These are phyloP conservation scores for Coilia nasus DNA, from an alignment of 2,797 vertebrate genomes.

Conservation along the genomic window DNA sequence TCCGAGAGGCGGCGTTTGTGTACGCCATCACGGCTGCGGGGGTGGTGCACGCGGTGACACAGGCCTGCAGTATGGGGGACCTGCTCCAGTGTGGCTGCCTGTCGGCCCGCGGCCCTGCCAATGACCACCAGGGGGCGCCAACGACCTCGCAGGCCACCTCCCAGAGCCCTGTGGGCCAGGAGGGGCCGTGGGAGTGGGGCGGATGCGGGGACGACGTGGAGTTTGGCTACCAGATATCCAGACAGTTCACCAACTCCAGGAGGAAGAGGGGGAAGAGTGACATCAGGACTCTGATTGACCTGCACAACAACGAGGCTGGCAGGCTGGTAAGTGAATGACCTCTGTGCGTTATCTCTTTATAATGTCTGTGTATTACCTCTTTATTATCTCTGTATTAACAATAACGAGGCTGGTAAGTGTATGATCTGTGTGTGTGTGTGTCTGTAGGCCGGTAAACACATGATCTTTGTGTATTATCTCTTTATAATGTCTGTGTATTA, in stretches of 20 bases:
- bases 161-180: constrained; percentile 15
- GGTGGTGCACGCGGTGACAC: constrained; percentile 92
- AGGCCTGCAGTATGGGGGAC: constrained; percentile 97
- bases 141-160: no score
- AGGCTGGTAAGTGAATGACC: constrained; percentile 94
- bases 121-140: constrained; percentile 73
- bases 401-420: no score
- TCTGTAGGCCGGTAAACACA: no score
- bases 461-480: no score
- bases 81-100: constrained; percentile 94
- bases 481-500: no score
- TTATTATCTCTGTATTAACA: no score
- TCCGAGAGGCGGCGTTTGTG: constrained; percentile 95
- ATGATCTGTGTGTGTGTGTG: no score
- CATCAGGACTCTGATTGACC: constrained; percentile 90
- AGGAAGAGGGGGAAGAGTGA: constrained; percentile 91
- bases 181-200: constrained; percentile 86
- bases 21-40: constrained; percentile 93
- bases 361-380: no score
- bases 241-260: constrained; percentile 93
- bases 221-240: constrained; percentile 94
- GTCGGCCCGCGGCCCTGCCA: constrained; percentile 79
- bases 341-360: no score
- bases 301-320: constrained; percentile 97
- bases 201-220: constrained; percentile 97